Base-by-base conservation (phyloP, 1,140 invertebrate species). In the Cataglyphis hispanica region DNA sequence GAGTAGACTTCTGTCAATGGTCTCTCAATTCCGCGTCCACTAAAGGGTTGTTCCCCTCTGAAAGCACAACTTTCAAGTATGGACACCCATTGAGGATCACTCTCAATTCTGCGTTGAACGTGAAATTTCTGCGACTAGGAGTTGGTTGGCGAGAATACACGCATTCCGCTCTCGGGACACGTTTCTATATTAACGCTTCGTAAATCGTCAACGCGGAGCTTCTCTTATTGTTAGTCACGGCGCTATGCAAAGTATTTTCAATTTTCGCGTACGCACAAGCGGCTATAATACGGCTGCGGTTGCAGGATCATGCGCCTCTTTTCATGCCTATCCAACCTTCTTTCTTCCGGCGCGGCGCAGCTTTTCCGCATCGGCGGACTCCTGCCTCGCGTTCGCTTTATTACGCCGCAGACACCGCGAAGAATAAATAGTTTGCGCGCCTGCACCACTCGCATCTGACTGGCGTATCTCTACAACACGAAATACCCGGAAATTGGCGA, bases 161-260 rank as follows among this genome's bases (percentile, higher is more conserved):
- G 22, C 37, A 43, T 25, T 72, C 10, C n/a, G 13, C 10, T n/a
- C 61, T 58, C 27, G 31, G 13, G 13, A 10, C n/a, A 25, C 53
- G 25, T 77, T 53, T 67, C 22, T 50, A 56, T 50, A 83, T 83
- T 83, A 83, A 83, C 78, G 37, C 53, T 43, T 58, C 53, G 46
- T 50, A 37, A 50, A 77, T 80, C 60, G 66, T 77, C 40, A 13
- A 13, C 58, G 22, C 11, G n/a, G 16, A 19, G 50, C 60, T 53
- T 72, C 46, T 58, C 22, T 80, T n/a, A n/a, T n/a, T n/a, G n/a
- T n/a, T 69, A 40, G 61, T 76, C 64, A 67, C 64, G 74, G 61
- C 66, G 76, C 85, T 90, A 92, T 92, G 88, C 90, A 84, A 85
- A 87, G 89, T 86, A 92, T 92, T 92, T 92, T 90, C 91, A 92